Percentiles rank a stretch among this genome's conserved stretches.
Evolutionary conservation across 2,888 invertebrate species (phyloP).

Genomic region (Halictus ligatus): DNA sequence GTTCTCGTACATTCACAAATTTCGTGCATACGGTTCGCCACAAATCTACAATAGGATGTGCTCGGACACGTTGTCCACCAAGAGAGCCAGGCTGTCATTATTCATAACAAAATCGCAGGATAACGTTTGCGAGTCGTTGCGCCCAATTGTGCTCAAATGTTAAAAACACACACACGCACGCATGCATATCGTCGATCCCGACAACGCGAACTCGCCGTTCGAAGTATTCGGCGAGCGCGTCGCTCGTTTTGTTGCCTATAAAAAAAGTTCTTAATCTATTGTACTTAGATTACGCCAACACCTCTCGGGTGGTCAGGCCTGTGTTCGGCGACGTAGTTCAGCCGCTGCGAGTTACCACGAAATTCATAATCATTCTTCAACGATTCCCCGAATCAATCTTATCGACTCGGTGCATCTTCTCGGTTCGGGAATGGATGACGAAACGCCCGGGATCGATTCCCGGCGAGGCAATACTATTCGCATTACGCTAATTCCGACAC

Average conservation of each 20-base stretch:
- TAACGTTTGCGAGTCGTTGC: constrained; percentile 6
- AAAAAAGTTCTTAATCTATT: constrained; percentile 61
- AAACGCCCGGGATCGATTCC: background rate
- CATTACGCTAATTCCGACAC: background rate
- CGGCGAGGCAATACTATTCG: background rate
- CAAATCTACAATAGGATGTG: background rate
- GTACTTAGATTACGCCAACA: constrained; percentile 43
- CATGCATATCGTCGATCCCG: background rate
- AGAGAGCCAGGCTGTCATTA: constrained; percentile 10
- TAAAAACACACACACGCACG: constrained; percentile 10
- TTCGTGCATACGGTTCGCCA: background rate
- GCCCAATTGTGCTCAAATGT: constrained; percentile 14
- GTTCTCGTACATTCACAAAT: background rate
- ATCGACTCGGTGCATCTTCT: background rate
- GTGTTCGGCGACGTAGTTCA: constrained; percentile 50
- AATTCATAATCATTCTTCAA: background rate
- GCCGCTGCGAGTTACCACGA: constrained; percentile 19
- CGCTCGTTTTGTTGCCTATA: background rate
- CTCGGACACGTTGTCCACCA: background rate
- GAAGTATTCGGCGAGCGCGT: constrained; percentile 8
- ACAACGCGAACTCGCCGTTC: background rate
- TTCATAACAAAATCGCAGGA: background rate
- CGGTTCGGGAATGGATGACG: background rate
- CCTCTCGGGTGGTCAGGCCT: constrained; percentile 62
- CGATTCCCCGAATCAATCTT: background rate